Conservation (phyloP, 2,888 invertebrate species). For the Spisula subtruncata region DNA sequence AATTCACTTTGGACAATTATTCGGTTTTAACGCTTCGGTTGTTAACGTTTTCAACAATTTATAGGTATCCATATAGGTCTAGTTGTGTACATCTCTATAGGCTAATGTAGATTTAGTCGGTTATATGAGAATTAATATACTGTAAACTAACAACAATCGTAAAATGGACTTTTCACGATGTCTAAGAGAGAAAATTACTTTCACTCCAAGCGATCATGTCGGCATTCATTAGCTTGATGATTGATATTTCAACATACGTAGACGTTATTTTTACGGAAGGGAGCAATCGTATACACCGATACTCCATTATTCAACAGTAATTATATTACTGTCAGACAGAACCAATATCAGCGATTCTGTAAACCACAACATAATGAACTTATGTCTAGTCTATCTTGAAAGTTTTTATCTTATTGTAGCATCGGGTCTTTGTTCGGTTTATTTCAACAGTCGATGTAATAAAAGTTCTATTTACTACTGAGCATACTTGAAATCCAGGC, state of each 20-base stretch:
- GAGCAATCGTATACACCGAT: neutral
- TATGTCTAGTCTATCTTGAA: neutral
- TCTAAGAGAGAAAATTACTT: no score
- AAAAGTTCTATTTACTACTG: neutral
- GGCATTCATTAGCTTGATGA: neutral
- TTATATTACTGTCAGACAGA: neutral
- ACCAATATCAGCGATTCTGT: neutral
- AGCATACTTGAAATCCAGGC: neutral
- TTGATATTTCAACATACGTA: neutral
- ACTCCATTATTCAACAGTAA: neutral
- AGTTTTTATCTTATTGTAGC: neutral
- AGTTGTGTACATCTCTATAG: no score
- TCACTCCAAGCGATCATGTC: neutral
- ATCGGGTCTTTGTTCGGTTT: neutral
- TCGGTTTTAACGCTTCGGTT: no score
- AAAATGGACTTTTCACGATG: no score
- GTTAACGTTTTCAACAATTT: no score
- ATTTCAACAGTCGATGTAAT: neutral
- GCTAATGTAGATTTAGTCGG: no score
- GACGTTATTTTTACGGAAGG: neutral
- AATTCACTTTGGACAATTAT: no score
- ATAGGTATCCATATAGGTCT: no score
- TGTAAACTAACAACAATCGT: no score
- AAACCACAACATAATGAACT: neutral
- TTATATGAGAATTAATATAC: no score